Conservation (phyloP, 2,888 invertebrate species). For the Ptycholaimellus sp. region DNA sequence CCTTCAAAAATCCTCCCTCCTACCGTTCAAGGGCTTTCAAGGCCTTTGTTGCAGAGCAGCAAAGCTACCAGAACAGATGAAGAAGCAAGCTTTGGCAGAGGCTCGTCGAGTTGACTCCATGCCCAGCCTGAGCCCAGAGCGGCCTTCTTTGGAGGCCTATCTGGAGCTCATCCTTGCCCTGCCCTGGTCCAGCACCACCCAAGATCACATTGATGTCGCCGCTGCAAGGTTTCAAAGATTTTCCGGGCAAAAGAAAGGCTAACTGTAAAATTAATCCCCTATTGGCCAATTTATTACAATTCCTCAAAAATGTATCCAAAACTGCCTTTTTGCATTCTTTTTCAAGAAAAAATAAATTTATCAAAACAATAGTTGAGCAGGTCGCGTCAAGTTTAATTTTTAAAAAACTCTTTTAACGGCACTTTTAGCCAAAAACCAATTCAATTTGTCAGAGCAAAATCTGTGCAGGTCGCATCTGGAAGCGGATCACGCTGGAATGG, state of each 20-base stretch:
- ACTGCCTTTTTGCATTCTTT: too few species aligned
- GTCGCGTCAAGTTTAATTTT: too few species aligned
- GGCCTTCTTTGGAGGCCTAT: too few species aligned
- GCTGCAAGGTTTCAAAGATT: conserved; percentile 2
- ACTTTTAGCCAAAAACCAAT: too few species aligned
- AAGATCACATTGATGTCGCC: conserved; percentile 1
- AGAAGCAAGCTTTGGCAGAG: conserved; percentile 26
- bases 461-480: conserved; percentile 45
- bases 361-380: too few species aligned
- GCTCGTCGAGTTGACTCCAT: conserved; percentile 29
- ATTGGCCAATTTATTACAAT: background rate
- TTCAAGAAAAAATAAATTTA: too few species aligned
- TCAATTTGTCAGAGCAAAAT: background rate
- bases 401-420: too few species aligned
- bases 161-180: conserved; percentile 33
- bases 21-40: too few species aligned
- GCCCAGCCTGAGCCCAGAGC: too few species aligned
- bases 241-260: background rate
- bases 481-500: conserved; percentile 93
- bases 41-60: conserved; percentile 24
- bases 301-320: too few species aligned
- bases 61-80: conserved; percentile 29
- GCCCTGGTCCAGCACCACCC: conserved; percentile 30
- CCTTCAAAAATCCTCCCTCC: too few species aligned
- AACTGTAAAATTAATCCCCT: background rate